Base-by-base conservation (phyloP, 2,113 vertebrate genomes). In the Pedionomus torquatus region DNA sequence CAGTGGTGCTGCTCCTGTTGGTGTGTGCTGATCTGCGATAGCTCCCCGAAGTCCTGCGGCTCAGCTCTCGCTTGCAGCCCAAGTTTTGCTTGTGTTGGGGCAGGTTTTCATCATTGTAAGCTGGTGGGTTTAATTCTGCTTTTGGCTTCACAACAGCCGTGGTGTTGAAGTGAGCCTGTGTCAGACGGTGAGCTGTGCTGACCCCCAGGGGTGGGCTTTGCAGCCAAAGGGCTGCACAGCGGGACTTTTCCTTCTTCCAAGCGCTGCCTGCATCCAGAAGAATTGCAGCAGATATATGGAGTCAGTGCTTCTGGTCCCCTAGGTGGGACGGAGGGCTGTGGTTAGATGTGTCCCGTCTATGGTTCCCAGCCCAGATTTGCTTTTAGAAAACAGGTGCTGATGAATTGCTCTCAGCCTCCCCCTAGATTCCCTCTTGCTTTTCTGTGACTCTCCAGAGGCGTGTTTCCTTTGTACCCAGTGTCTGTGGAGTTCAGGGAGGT, bases 11-110 rank as follows among this genome's bases (percentile, higher is more conserved):
- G 61, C 17, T 63, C 11, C n/a, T 3, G 4, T 49, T 28, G 10
- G 9, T 7, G 24, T 13, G 23, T 0, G 1, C n/a, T 12, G 17
- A 10, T 41, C 1, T 2, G 58, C 48, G 39, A 2, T 8, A 16
- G 24, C 24, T 66, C 52, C 52, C 12, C 1, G 5, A 25, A 28
- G 9, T 55, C 48, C 51, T 61, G 33, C 0, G 3, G 13, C 49
- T 83, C 82, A 61, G 37, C 17, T 75, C 71, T 51, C 9, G 0
- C 35, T 81, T 64, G 58, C 44, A 69, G 70, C 37, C 48, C 11
- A 31, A 69, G 17, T 49, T 74, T 58, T 74, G 23, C 25, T 63
- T 18, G 25, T 11, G 19, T n/a, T 26, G 13, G 39, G 39, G 25
- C 60, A 77, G 64, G 58, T 81, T 90, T 64, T 26, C 43, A 24